Evolutionary conservation across 2,113 vertebrate genomes (phyloP).

Genomic region (Cairina moschata): DNA sequence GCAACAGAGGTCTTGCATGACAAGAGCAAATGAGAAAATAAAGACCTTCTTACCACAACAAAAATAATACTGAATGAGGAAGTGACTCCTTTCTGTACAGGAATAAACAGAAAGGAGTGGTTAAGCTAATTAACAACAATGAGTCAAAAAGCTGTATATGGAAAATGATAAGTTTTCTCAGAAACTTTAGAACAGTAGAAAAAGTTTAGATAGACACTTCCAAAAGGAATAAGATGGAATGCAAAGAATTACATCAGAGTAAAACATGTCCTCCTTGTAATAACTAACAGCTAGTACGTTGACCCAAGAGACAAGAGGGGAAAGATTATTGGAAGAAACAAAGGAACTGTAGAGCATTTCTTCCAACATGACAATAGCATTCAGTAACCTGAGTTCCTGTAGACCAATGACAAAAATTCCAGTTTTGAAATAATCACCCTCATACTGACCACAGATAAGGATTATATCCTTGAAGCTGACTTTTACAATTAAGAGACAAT

Average conservation of each 20-base stretch:
- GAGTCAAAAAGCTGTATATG: not conserved
- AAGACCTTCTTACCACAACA: not conserved
- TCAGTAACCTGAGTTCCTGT: not conserved
- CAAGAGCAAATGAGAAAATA: not conserved
- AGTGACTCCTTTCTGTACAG: not conserved
- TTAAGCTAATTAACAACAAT: not conserved
- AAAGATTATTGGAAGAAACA: not conserved
- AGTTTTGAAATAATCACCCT: not conserved
- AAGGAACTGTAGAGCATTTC: not conserved
- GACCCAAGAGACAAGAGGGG: not conserved
- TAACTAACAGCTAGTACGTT: rapidly evolving
- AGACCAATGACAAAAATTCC: not conserved
- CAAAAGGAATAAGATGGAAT: not conserved
- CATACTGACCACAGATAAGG: rapidly evolving
- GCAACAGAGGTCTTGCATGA: not conserved
- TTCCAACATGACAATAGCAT: not conserved
- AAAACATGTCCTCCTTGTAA: not conserved
- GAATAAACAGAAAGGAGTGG: not conserved
- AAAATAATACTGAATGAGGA: not conserved
- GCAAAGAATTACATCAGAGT: not conserved
- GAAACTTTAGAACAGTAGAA: not conserved
- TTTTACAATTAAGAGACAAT: not conserved
- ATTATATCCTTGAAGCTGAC: rapidly evolving
- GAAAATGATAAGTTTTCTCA: not conserved
- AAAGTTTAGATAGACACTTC: not conserved